Percentiles rank a stretch among this genome's conserved stretches.
These are phyloP conservation scores for Danio albolineatus DNA, from an alignment of 2,797 vertebrate species.

Conservation along the genomic window DNA sequence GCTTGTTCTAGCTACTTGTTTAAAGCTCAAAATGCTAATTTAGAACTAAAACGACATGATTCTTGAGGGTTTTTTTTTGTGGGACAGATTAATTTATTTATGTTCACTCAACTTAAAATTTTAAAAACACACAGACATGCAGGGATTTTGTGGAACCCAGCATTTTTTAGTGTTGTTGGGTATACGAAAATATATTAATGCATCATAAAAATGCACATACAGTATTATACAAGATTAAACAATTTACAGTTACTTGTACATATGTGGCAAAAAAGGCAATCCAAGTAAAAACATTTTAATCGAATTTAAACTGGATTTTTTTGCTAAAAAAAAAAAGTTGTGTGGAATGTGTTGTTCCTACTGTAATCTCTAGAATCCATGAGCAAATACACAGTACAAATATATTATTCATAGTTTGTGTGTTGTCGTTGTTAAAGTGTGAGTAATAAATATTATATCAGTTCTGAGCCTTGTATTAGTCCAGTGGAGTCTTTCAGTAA, in stretches of 20 bases:
- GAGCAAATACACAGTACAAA: conserved; percentile 69
- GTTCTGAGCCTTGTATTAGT: conserved; percentile 61
- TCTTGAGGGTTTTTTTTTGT: too few relatives aligned
- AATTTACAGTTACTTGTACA: neutral
- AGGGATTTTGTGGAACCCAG: too few relatives aligned
- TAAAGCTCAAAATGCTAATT: too few relatives aligned
- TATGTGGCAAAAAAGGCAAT: neutral
- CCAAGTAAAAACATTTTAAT: neutral
- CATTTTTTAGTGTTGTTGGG: too few relatives aligned
- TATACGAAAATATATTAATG: too few relatives aligned
- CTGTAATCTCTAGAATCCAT: neutral
- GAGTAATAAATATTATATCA: conserved; percentile 79
- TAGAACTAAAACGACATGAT: too few relatives aligned
- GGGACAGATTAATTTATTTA: too few relatives aligned
- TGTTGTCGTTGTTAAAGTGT: conserved; percentile 69
- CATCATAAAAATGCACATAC: too few relatives aligned
- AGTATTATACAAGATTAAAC: neutral
- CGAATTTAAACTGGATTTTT: neutral
- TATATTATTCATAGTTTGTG: conserved; percentile 79
- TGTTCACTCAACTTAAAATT: too few relatives aligned
- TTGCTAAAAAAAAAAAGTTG: neutral
- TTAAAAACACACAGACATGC: too few relatives aligned
- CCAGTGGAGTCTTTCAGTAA: conserved; percentile 71
- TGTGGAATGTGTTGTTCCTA: neutral
- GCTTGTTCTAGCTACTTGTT: too few relatives aligned